Base-by-base conservation (phyloP, 2,797 vertebrate species). In the Melanotaenia boesemani region DNA sequence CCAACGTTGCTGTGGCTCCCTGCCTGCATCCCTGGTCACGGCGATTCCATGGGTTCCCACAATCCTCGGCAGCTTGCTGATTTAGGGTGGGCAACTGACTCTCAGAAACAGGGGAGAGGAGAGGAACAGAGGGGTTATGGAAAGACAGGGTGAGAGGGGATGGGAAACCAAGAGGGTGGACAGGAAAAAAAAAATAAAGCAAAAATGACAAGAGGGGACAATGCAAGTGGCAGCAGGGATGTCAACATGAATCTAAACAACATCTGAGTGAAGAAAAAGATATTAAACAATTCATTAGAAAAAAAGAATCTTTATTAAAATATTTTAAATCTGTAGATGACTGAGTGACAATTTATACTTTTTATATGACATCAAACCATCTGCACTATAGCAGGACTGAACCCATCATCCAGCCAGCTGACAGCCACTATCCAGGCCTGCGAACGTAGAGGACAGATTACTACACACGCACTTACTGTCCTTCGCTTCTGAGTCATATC, bases 11-110 rank as follows among this genome's bases (percentile, higher is more conserved):
- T 28, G 93, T 95, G 94, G 95, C 94, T 93, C 92, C 93, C 92
- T 94, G 95, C 95, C 95, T 95, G 93, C 95, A 94, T 95, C 94
- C 94, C 82, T 89, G 92, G 95, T 95, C 95, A 95, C 93, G 88
- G 93, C 90, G 88, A 95, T 95, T 95, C 94, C 93, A 95, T 59
- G 94, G 93, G 94, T 94, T 94, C 93, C 93, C 93, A 93, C 93
- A 95, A 95, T 95, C 94, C 94, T 92, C 92, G 59, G 94, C 94
- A 93, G 92, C 93, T 92, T 90, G 89, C 92, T 91, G 93, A 91
- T 94, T 93, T 92, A 92, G 92, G 92, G 93, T 93, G 94, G 92
- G 93, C 89, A 94, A 93, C 82, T 87, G 91, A 92, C 93, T 93
- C 85, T 93, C 88, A 84, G 88, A 92, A 86, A 90, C 87, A 85